Conservation (phyloP, 1,140 invertebrate genomes). For the Trachymyrmex septentrionalis region DNA sequence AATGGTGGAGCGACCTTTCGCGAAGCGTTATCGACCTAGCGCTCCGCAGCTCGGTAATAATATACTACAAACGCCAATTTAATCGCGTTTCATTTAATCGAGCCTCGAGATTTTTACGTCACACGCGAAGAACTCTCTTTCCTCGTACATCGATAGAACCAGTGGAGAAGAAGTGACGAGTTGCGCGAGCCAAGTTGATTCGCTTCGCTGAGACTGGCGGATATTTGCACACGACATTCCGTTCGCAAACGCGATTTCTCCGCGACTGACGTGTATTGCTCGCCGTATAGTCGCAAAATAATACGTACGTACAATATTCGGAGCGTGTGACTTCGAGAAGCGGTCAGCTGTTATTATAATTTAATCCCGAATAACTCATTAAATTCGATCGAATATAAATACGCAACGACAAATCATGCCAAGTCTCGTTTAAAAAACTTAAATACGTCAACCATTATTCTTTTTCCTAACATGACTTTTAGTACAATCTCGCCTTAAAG, state of each 20-base stretch:
- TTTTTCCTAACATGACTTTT: background rate
- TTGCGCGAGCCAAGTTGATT: slow-evolving; percentile 37
- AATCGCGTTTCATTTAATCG: slow-evolving; percentile 19
- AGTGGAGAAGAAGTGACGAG: slow-evolving; percentile 26
- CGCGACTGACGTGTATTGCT: slow-evolving; percentile 19
- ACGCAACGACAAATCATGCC: background rate
- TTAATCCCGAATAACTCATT: background rate
- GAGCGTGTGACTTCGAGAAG: background rate
- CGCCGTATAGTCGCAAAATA: slow-evolving; percentile 15
- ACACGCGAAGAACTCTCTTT: slow-evolving; percentile 19
- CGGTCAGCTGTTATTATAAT: slow-evolving; percentile 12
- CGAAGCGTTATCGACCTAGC: background rate
- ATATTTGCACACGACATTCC: slow-evolving; percentile 2
- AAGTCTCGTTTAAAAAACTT: background rate
- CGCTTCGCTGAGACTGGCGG: background rate
- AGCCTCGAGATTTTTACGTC: slow-evolving; percentile 1
- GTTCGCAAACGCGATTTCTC: slow-evolving; percentile 24
- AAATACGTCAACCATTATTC: background rate
- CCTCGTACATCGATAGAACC: background rate
- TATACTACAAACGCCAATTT: background rate
- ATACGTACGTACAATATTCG: background rate
- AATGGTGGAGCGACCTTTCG: background rate
- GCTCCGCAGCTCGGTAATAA: slow-evolving; percentile 3
- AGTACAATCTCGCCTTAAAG: background rate
- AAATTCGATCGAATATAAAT: background rate